These are phyloP conservation scores for Archips crataeganus DNA, from an alignment of 2,888 invertebrate genomes.

Conservation along the genomic window DNA sequence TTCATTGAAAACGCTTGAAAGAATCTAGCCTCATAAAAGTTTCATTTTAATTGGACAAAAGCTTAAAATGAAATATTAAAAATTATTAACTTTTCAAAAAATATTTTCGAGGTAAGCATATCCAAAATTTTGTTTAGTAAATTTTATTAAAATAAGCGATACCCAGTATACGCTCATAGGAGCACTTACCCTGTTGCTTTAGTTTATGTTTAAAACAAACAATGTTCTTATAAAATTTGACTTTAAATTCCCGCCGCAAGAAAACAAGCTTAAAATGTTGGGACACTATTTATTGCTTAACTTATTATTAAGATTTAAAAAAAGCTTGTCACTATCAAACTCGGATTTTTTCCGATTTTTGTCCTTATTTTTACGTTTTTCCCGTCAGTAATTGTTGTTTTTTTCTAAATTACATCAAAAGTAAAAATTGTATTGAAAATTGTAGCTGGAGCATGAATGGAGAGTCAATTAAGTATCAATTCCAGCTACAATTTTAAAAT, in stretches of 20 bases:
- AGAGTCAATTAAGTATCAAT: too few relatives aligned
- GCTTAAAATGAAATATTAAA: conserved; percentile 52
- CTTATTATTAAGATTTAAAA: neutral
- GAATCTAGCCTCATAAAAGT: neutral
- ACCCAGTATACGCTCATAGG: conserved; percentile 23
- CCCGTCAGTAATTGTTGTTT: too few relatives aligned
- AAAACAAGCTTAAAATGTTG: neutral
- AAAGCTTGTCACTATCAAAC: neutral
- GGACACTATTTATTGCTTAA: neutral
- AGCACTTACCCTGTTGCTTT: conserved; percentile 36
- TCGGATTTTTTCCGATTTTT: too few relatives aligned
- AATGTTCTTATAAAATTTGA: conserved; percentile 7
- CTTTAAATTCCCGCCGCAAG: neutral
- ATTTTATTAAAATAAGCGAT: conserved; percentile 53
- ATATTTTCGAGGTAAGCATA: conserved; percentile 68
- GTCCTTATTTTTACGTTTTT: too few relatives aligned
- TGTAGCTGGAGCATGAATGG: too few relatives aligned
- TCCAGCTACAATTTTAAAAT: too few relatives aligned
- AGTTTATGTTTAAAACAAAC: conserved; percentile 17
- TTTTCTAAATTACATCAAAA: too few relatives aligned
- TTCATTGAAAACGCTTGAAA: neutral
- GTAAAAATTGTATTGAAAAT: too few relatives aligned
- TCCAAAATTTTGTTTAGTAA: conserved; percentile 65
- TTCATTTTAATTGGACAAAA: conserved; percentile 51
- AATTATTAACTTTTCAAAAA: conserved; percentile 65